Evolutionary conservation across 1,140 invertebrate genomes (phyloP).

Genomic region (Mactra quadrangularis): DNA sequence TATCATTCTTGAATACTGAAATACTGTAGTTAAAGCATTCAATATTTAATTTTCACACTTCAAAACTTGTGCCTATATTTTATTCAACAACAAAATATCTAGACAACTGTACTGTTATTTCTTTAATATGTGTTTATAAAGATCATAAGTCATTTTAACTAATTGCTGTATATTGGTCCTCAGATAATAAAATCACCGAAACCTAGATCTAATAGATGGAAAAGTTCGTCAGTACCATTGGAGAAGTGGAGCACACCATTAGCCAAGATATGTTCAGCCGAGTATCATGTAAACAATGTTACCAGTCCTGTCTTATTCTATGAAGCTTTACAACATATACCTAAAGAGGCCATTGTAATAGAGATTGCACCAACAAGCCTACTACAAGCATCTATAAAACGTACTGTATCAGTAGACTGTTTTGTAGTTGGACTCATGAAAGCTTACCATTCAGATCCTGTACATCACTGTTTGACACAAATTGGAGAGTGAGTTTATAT

Average conservation of each 20-base stretch:
- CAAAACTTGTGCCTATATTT: too few species aligned
- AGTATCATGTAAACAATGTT: constrained; percentile 98
- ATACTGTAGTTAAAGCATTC: too few species aligned
- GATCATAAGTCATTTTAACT: too few species aligned
- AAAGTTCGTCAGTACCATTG: constrained; percentile 96
- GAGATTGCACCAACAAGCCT: constrained; percentile 97
- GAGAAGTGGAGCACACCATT: constrained; percentile 90
- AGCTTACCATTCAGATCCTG: not conserved
- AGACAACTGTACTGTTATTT: too few species aligned
- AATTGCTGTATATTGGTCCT: too few species aligned
- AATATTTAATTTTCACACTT: too few species aligned
- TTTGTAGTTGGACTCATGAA: constrained; percentile 34
- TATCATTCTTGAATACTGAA: too few species aligned
- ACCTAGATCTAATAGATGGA: constrained; percentile 91
- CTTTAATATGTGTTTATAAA: too few species aligned
- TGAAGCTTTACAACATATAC: constrained; percentile 92
- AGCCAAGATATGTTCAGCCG: constrained; percentile 92
- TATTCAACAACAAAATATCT: too few species aligned
- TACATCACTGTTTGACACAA: not conserved
- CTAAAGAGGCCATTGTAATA: constrained; percentile 93
- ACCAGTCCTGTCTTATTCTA: constrained; percentile 92
- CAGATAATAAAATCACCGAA: constrained; percentile 82
- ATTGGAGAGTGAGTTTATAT: constrained; percentile 18
- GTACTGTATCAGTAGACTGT: not conserved
- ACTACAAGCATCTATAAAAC: constrained; percentile 89